Conservation (phyloP, 2,113 vertebrate species). For the Procavia capensis region DNA sequence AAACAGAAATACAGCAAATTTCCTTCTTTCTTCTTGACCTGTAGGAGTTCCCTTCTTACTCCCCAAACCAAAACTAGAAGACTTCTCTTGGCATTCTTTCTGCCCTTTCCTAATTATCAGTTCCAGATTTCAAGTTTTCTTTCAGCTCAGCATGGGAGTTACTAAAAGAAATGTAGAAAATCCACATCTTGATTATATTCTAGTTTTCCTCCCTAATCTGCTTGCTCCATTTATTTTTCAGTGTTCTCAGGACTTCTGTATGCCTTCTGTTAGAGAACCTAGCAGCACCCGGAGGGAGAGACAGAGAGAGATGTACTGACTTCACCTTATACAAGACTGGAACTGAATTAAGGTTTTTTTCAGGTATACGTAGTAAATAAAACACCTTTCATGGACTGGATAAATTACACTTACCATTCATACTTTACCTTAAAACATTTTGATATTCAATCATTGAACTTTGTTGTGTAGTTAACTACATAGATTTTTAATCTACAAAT, state of each 20-base stretch:
- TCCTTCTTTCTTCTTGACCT: not conserved
- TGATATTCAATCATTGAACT: not conserved
- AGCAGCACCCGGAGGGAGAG: not conserved
- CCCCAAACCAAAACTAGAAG: not conserved
- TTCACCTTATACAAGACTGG: not conserved
- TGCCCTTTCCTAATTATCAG: not conserved
- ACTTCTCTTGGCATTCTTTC: not conserved
- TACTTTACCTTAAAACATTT: constrained; percentile 21
- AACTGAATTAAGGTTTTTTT: not conserved
- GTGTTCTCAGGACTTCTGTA: not conserved
- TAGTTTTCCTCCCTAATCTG: not conserved
- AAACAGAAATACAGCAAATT: not conserved
- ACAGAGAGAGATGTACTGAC: not conserved
- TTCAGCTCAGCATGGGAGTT: not conserved
- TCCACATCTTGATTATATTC: not conserved
- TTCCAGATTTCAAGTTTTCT: not conserved
- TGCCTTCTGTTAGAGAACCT: not conserved
- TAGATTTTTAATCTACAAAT: constrained; percentile 30
- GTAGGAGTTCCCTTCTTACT: not conserved
- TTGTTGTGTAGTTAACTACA: not conserved
- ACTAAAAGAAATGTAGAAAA: not conserved
- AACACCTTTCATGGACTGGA: not conserved
- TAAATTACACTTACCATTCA: not conserved
- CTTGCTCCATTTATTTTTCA: not conserved
- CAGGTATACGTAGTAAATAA: not conserved